phyloP scores from a whole-genome alignment of 2,113 vertebrate genomes.

The Callionymus lyra region DNA sequence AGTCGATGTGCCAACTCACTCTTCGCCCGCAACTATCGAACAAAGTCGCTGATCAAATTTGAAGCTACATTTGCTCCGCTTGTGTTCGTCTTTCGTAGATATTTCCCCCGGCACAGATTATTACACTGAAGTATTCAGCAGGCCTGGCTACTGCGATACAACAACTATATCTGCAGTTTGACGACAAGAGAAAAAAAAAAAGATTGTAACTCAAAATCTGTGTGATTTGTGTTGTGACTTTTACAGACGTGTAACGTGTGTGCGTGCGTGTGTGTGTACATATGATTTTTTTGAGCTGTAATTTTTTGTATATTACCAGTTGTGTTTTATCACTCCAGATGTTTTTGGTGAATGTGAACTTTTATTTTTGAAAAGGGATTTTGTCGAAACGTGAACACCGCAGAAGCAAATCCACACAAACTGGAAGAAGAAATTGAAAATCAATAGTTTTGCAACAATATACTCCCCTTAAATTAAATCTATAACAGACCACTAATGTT shows the following conservation, averaged over 20 bases:
- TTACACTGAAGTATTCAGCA: conserved; percentile 62
- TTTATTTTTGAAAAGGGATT: conserved; percentile 41
- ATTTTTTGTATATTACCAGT: conserved; percentile 56
- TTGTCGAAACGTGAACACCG: conserved; percentile 53
- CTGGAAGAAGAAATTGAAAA: background rate
- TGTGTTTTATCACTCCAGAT: conserved; percentile 51
- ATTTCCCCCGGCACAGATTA: background rate
- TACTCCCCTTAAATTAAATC: no score
- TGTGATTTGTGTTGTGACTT: conserved; percentile 76
- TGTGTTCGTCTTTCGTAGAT: background rate
- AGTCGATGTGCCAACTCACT: no score
- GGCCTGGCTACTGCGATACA: conserved; percentile 52
- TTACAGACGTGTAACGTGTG: conserved; percentile 68
- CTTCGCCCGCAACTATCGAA: conserved; percentile 21
- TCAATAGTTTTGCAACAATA: no score
- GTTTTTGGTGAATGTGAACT: conserved; percentile 60
- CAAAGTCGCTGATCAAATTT: conserved; percentile 22
- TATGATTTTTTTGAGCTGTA: conserved; percentile 67
- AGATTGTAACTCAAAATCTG: conserved; percentile 32
- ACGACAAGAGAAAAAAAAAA: conserved; percentile 17
- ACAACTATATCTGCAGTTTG: conserved; percentile 59
- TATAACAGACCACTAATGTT: no score
- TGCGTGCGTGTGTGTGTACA: conserved; percentile 68
- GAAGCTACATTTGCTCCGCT: conserved; percentile 4
- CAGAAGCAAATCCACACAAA: conserved; percentile 18